Evolutionary conservation across 2,113 vertebrate species (phyloP), one percentile per base, ranked within the genome.

Genomic region (Xiphophorus maculatus): DNA sequence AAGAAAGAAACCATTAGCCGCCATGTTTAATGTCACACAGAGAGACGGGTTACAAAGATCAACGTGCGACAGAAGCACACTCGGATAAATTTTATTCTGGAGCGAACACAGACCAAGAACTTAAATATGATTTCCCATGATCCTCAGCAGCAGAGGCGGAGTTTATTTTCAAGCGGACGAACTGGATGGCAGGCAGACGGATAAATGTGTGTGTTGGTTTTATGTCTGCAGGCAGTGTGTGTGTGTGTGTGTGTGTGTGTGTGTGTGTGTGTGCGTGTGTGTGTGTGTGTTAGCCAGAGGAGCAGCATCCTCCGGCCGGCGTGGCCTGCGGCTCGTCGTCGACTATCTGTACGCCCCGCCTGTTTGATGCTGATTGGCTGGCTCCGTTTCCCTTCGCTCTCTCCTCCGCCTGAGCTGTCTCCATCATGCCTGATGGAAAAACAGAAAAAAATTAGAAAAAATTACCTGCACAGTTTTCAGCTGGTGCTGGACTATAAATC

Each of bases 281-380:
- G 28, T 75, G 81, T 48, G 62, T 33, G 70, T 80, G 84, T 94
- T 98, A 99, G 94, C 96, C 96, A 73, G 98, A 98, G 68, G 96
- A 96, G 90, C 98, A 99, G 85, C 97, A 98, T 44, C 97, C 97
- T 68, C 97, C 96, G 0, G 95, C 95, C 62, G 97, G 95, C 69
- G 92, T 94, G 72, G 91, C 90, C 87, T 95, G 96, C 71, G 97
- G 97, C 35, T 99, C 98, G 28, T 99, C 98, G 11, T 99, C 98
- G 0, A 99, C 96, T 4, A 99, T 99, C 94, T 99, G 97, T 80
- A 99, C 97, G 14, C 98, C 98, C 77, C 98, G 93, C 82, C 97
- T 92, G 51, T 94, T 91, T 40, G 79, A 82, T 84, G 95, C 95
- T 6, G 95, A 93, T 48, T 97, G 96, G 91, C 95, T 96, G 71